These are phyloP conservation scores for Icerya purchasi DNA, from an alignment of 2,888 invertebrate species.

Conservation along the genomic window DNA sequence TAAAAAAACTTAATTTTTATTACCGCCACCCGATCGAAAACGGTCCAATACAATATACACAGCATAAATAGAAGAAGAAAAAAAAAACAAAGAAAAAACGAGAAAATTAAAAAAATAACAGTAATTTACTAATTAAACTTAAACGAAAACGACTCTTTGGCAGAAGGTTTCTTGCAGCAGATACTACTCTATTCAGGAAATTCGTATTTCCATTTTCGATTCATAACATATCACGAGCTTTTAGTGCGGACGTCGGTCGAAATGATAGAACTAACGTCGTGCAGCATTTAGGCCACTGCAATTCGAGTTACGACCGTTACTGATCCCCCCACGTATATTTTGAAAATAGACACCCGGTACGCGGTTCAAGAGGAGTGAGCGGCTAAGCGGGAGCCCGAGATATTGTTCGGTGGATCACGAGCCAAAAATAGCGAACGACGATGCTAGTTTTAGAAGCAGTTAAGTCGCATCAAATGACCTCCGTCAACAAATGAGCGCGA, in stretches of 20 bases:
- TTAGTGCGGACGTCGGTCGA: slow-evolving; percentile 12
- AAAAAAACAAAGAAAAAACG: neutral
- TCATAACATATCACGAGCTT: neutral
- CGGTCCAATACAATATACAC: neutral
- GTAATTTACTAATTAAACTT: no score
- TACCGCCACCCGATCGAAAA: neutral
- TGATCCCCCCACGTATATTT: neutral
- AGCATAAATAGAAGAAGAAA: neutral
- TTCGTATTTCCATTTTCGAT: neutral
- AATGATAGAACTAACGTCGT: slow-evolving; percentile 1
- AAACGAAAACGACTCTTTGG: neutral
- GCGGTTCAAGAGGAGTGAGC: no score
- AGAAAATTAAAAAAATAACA: neutral
- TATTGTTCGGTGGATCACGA: neutral
- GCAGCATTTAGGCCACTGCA: neutral
- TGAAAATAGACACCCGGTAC: neutral
- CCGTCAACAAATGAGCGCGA: no score
- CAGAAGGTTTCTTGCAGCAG: neutral
- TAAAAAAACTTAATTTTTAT: neutral
- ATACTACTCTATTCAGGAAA: neutral
- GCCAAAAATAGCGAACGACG: slow-evolving; percentile 13
- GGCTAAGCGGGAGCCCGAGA: no score
- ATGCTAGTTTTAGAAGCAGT: slow-evolving; percentile 13
- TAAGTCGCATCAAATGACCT: slow-evolving; percentile 13
- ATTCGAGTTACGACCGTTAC: neutral